Percentiles rank a stretch among this genome's conserved stretches.
Evolutionary conservation across 53 echinoderm and acorn worm genomes (phyloP).

Genomic region (Actinopyga echinites): DNA sequence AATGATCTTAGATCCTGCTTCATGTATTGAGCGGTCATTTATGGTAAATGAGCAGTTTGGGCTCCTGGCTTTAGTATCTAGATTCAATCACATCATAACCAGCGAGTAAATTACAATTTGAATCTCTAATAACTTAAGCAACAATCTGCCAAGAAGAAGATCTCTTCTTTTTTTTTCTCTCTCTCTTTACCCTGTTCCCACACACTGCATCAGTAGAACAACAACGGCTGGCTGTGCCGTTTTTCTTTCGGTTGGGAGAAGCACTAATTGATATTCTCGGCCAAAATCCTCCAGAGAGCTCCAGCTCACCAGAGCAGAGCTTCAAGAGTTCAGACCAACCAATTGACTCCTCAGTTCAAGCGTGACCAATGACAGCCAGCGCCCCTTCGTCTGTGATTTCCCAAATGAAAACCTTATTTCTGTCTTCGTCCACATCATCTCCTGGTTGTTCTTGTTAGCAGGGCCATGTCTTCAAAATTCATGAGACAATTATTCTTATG

Average conservation of each 20-base stretch:
- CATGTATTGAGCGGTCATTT: too few species aligned
- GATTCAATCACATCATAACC: too few species aligned
- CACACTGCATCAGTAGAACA: not conserved
- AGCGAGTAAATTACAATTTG: too few species aligned
- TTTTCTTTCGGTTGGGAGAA: not conserved
- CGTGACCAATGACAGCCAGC: slow-evolving; percentile 35
- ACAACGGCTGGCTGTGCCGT: not conserved
- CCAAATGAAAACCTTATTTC: slow-evolving; percentile 37
- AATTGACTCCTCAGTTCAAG: slow-evolving; percentile 33
- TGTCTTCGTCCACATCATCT: not conserved
- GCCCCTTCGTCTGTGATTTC: slow-evolving; percentile 38
- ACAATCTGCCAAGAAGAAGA: too few species aligned
- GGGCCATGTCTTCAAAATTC: slow-evolving; percentile 11
- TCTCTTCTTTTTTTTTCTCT: not conserved
- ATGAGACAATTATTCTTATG: not conserved
- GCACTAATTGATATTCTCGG: slow-evolving; percentile 33
- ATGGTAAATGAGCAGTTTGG: too few species aligned
- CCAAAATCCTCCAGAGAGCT: slow-evolving; percentile 15
- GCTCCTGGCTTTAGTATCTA: too few species aligned
- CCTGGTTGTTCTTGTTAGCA: not conserved
- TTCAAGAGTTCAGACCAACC: slow-evolving; percentile 36
- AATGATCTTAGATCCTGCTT: too few species aligned
- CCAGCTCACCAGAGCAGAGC: not conserved
- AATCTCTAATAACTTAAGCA: too few species aligned
- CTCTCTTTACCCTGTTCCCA: not conserved